These are phyloP conservation scores for Xiphophorus birchmanni DNA, from an alignment of 2,797 vertebrate species.

Conservation along the genomic window DNA sequence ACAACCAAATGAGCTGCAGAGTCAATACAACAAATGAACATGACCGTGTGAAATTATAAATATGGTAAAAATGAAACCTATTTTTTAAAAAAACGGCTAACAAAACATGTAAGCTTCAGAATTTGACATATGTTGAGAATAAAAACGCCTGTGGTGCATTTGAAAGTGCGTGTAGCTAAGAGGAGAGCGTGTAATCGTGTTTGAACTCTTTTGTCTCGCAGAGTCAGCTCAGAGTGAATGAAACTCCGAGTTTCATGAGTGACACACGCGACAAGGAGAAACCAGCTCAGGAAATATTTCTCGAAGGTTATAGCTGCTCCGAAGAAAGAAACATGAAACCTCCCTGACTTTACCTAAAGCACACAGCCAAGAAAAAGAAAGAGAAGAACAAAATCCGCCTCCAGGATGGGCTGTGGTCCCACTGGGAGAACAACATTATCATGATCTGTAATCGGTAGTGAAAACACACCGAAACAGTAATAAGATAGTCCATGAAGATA, in stretches of 20 bases:
- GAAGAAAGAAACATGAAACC: not conserved
- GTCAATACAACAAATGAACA: not conserved
- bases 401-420: not conserved
- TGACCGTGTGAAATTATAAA: not conserved
- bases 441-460: not conserved
- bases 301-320: too few relatives aligned
- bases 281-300: not conserved
- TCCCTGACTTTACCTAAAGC: not conserved
- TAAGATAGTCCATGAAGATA: not conserved
- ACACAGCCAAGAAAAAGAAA: not conserved
- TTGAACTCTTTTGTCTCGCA: constrained; percentile 1
- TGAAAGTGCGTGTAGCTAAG: not conserved
- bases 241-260: constrained; percentile 7
- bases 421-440: not conserved
- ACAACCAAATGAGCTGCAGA: not conserved
- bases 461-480: not conserved
- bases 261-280: not conserved
- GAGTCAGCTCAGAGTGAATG: constrained; percentile 34
- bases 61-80: not conserved
- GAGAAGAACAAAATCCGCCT: constrained; percentile 1
- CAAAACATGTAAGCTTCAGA: not conserved
- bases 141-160: not conserved
- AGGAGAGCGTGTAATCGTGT: not conserved
- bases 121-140: not conserved
- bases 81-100: not conserved